Evolutionary conservation across 2,113 vertebrate genomes (phyloP), one percentile per base, ranked within the genome.

Genomic region (Corythaeola cristata): DNA sequence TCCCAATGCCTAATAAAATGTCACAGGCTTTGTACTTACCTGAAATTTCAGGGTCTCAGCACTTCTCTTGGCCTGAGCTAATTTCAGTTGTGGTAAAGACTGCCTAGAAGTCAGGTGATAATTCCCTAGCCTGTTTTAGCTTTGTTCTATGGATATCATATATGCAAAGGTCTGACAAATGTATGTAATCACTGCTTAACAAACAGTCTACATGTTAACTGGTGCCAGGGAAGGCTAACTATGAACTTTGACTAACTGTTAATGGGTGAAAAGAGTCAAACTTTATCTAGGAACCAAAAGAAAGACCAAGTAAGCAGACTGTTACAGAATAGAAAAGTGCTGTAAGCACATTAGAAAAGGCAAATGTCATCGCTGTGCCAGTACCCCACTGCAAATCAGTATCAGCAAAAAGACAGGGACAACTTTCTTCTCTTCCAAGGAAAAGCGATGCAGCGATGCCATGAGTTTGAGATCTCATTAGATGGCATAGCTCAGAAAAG

Each of bases 181-280:
- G 44, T 24, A 20, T 2, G 3, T 3, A 64, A 53, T 19, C 59
- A 75, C 41, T 41, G 23, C 30, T 77, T 37, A 60, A n/a, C 55
- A 47, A 84, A 44, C 22, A 58, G 30, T 15, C 9, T 64, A 1
- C n/a, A 47, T 0, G 0, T 20, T 60, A 76, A 80, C 8, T 23
- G 26, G 19, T 28, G n/a, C 19, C 32, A 74, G 22, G 3, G 7
- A 3, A 88, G 37, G 32, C 53, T 71, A 53, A 44, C 24, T 35
- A 3, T 8, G 2, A 89, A 63, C 17, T 90, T 14, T 22, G 32
- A 78, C 23, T 71, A 50, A 68, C 15, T 27, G 15, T 8, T 77
- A n/a, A 50, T 26, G 22, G 19, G 15, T 76, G 11, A 73, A 87
- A 45, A 47, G 23, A 32, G 26, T 9, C 62, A 64, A 89, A 85